Evolutionary conservation across 2,797 vertebrate genomes (phyloP).

Genomic region (Strix occidentalis): DNA sequence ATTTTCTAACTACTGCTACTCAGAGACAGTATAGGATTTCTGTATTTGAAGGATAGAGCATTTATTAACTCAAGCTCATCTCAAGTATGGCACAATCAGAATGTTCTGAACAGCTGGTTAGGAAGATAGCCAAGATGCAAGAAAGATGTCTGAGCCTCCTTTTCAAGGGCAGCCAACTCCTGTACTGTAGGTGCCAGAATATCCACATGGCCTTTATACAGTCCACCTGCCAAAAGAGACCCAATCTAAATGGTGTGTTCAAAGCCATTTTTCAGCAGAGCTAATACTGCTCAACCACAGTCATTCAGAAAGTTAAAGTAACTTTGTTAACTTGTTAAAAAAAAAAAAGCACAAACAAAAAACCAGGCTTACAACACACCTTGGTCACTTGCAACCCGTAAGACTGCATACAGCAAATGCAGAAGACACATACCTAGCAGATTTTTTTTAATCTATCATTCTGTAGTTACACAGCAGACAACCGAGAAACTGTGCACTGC

Average conservation of each 20-base stretch:
- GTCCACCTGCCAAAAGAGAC: constrained; percentile 81
- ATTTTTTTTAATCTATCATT: neutral
- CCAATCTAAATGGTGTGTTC: neutral
- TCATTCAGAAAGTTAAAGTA: neutral
- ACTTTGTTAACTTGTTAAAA: neutral
- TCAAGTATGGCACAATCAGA: constrained; percentile 75
- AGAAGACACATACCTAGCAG: neutral
- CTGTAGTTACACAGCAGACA: neutral
- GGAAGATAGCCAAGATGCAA: constrained; percentile 94
- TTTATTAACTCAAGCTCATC: constrained; percentile 32
- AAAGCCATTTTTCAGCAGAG: constrained; percentile 9
- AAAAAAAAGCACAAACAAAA: neutral
- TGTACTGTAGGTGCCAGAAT: constrained; percentile 93
- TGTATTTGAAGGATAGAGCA: constrained; percentile 24
- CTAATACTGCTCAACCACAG: neutral
- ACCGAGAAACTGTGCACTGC: neutral
- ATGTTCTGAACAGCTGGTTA: constrained; percentile 95
- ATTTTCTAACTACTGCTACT: constrained; percentile 45
- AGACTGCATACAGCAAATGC: neutral
- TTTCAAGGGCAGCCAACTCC: constrained; percentile 92
- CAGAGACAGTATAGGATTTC: neutral
- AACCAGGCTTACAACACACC: neutral
- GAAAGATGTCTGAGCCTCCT: constrained; percentile 96
- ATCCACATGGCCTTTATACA: constrained; percentile 95
- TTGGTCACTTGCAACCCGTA: neutral